These are phyloP conservation scores for Euclidia mi DNA, from an alignment of 2,888 invertebrate genomes.

Conservation along the genomic window DNA sequence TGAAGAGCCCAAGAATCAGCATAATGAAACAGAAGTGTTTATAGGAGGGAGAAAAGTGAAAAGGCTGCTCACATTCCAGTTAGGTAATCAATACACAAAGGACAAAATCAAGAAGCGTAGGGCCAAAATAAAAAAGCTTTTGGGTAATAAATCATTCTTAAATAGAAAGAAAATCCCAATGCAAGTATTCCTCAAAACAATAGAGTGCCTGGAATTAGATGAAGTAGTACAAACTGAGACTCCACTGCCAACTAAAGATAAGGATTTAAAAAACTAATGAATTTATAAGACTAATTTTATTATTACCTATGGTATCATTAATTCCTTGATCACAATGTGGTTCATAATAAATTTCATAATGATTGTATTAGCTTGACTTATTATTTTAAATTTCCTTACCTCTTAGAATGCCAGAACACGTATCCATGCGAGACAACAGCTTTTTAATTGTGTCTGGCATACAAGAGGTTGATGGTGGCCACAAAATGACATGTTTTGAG, in stretches of 20 bases:
- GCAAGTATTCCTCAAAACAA: slow-evolving; percentile 89
- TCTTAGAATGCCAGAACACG: too few relatives aligned
- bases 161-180: slow-evolving; percentile 89
- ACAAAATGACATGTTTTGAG: too few relatives aligned
- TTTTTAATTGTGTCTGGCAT: too few relatives aligned
- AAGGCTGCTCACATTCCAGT: slow-evolving; percentile 89
- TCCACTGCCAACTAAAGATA: slow-evolving; percentile 57
- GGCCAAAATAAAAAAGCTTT: slow-evolving; percentile 89
- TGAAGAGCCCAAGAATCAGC: slow-evolving; percentile 89
- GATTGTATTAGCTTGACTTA: slow-evolving; percentile 1
- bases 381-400: neutral
- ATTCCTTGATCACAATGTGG: slow-evolving; percentile 18
- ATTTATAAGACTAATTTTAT: slow-evolving; percentile 41
- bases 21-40: slow-evolving; percentile 74
- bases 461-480: too few relatives aligned
- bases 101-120: slow-evolving; percentile 90
- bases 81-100: slow-evolving; percentile 85
- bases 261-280: slow-evolving; percentile 38
- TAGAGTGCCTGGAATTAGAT: slow-evolving; percentile 87
- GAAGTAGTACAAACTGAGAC: slow-evolving; percentile 76
- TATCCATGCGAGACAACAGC: too few relatives aligned
- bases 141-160: slow-evolving; percentile 86
- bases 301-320: slow-evolving; percentile 67
- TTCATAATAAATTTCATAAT: slow-evolving; percentile 43
- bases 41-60: slow-evolving; percentile 90